Evolutionary conservation across 2,113 vertebrate genomes (phyloP).

Genomic region (Prinia subflava): DNA sequence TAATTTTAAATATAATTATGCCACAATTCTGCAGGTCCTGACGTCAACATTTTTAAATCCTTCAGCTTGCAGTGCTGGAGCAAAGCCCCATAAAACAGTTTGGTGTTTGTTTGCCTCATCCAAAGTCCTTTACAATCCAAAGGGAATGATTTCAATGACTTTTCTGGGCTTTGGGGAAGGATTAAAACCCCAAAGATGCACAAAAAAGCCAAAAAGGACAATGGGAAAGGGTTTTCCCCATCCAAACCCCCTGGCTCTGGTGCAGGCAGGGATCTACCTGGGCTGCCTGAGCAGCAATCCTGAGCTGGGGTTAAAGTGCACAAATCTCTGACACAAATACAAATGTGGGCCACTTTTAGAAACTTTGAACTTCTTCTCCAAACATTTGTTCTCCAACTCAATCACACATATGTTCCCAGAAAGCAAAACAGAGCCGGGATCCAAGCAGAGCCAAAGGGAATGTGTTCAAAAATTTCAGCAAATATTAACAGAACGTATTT

Average conservation of each 20-base stretch:
- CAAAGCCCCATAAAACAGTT: background rate
- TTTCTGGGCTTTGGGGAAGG: background rate
- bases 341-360: background rate
- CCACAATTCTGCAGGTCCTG: background rate
- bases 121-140: background rate
- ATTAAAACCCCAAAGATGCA: background rate
- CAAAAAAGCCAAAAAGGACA: background rate
- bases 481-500: constrained; percentile 56
- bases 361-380: constrained; percentile 40
- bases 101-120: background rate
- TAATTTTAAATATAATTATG: background rate
- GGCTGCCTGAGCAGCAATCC: background rate
- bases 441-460: constrained; percentile 41
- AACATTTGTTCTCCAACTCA: constrained; percentile 33
- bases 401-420: constrained; percentile 21
- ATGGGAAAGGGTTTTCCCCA: background rate
- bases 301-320: background rate
- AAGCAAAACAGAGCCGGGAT: background rate
- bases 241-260: background rate
- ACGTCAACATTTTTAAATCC: background rate
- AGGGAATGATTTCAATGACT: background rate
- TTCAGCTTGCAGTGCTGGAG: background rate
- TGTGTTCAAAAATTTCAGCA: constrained; percentile 39
- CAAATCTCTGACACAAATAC: constrained; percentile 14
- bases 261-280: background rate